Evolutionary conservation across 1,140 invertebrate species (phyloP).

Genomic region (Drosophila setifemur): DNA sequence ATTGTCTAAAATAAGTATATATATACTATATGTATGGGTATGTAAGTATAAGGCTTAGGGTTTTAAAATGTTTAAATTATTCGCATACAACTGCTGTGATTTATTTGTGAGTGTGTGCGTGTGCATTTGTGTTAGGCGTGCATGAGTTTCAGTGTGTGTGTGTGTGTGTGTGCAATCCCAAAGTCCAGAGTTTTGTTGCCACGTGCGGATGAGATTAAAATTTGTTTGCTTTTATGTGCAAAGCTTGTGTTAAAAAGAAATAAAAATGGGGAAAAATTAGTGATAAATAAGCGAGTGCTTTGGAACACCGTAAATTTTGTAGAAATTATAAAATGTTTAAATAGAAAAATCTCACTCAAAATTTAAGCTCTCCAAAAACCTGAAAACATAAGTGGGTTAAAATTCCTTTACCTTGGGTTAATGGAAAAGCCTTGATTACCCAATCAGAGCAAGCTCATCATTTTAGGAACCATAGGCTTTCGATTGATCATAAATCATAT

Average conservation of each 20-base stretch:
- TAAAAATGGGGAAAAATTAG: conserved; percentile 64
- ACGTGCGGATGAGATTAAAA: conserved; percentile 50
- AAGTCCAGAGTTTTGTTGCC: conserved; percentile 60
- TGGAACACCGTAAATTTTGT: conserved; percentile 40
- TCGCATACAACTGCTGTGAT: conserved; percentile 31
- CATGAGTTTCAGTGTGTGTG: conserved; percentile 26
- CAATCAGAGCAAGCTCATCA: conserved; percentile 57
- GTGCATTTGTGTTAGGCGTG: conserved; percentile 23
- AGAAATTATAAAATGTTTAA: conserved; percentile 12
- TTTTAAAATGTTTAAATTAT: conserved; percentile 40
- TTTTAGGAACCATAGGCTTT: conserved; percentile 18
- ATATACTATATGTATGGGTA: too few relatives aligned
- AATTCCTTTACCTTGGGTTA: conserved; percentile 31
- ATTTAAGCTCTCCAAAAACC: conserved; percentile 33
- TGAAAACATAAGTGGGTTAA: conserved; percentile 11
- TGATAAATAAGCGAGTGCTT: conserved; percentile 38
- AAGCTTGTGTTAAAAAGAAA: conserved; percentile 56
- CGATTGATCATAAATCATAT: background rate
- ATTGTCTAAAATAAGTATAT: conserved; percentile 38
- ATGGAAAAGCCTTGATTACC: background rate
- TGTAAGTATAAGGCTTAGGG: background rate
- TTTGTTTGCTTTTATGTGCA: conserved; percentile 35
- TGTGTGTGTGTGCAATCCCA: conserved; percentile 47
- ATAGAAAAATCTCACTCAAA: conserved; percentile 4
- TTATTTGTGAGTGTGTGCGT: conserved; percentile 8